Conservation (phyloP, 2,113 vertebrate species). For the Dasyornis broadbenti region DNA sequence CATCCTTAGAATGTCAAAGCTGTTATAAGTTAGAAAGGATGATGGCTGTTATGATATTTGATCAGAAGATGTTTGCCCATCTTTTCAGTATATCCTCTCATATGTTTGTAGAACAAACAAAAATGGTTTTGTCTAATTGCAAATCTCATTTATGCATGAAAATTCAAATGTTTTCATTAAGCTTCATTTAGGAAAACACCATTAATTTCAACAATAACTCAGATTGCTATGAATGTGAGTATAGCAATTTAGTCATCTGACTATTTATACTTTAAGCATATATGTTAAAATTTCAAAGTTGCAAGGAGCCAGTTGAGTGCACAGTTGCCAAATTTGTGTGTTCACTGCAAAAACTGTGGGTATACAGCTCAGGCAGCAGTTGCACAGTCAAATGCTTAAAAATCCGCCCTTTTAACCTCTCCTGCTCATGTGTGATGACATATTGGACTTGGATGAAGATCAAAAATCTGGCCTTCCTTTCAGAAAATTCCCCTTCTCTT, state of each 20-base stretch:
- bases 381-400: not conserved
- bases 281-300: not conserved
- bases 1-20: not conserved
- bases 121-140: not conserved
- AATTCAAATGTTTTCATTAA: not conserved
- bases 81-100: not conserved
- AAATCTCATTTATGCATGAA: not conserved
- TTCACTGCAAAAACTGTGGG: not conserved
- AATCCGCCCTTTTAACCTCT: conserved; percentile 1
- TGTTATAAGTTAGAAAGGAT: not conserved
- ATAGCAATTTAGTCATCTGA: not conserved
- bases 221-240: not conserved
- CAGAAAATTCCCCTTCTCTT: not conserved
- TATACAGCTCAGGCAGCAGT: not conserved
- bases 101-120: not conserved
- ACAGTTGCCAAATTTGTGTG: not conserved
- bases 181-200: not conserved
- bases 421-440: conserved; percentile 17
- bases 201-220: not conserved
- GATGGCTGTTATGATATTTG: not conserved
- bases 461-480: conserved; percentile 2
- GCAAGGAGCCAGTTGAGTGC: not conserved
- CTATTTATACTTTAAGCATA: not conserved
- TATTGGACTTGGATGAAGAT: conserved; percentile 1
- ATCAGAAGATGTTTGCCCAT: not conserved